A percentile compares a stretch with the other conserved stretches of the same genome.
These are phyloP conservation scores for Helostoma temminkii DNA, from an alignment of 2,797 vertebrate genomes.

Conservation along the genomic window DNA sequence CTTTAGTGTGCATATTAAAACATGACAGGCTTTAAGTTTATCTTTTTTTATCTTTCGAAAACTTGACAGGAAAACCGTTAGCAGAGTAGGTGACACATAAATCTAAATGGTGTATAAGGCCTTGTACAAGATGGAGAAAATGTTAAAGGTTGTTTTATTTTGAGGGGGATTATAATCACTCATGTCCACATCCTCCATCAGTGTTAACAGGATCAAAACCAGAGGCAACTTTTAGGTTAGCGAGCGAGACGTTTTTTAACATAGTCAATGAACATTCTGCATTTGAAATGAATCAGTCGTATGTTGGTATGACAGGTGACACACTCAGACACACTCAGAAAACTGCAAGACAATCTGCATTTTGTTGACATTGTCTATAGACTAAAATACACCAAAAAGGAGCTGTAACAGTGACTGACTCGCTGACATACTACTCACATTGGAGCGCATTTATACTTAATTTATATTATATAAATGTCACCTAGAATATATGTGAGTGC, in stretches of 20 bases:
- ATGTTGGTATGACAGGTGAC: neutral
- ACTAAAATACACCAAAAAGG: slow-evolving; percentile 19
- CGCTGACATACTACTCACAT: slow-evolving; percentile 42
- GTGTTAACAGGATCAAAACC: neutral
- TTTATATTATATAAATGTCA: slow-evolving; percentile 50
- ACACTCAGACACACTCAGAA: slow-evolving; percentile 18
- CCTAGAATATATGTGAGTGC: slow-evolving; percentile 26
- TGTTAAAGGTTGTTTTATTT: too few species aligned
- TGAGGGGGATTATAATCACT: too few species aligned
- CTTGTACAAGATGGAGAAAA: too few species aligned
- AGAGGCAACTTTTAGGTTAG: neutral
- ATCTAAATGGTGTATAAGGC: neutral
- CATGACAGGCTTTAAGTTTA: neutral
- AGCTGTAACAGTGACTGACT: slow-evolving; percentile 44
- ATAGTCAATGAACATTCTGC: too few species aligned
- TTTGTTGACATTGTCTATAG: slow-evolving; percentile 7
- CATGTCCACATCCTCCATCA: neutral
- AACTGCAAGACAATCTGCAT: slow-evolving; percentile 1
- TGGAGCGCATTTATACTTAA: slow-evolving; percentile 52
- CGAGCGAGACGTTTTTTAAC: too few species aligned
- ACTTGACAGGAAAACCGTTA: too few species aligned
- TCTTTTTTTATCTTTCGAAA: neutral
- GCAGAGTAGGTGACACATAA: neutral
- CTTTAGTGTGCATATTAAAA: neutral
- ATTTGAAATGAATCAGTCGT: neutral